A percentile compares a stretch with the other conserved stretches of the same genome.
phyloP scores from a whole-genome alignment of 1,140 invertebrate species.

The Piezodorus guildinii region DNA sequence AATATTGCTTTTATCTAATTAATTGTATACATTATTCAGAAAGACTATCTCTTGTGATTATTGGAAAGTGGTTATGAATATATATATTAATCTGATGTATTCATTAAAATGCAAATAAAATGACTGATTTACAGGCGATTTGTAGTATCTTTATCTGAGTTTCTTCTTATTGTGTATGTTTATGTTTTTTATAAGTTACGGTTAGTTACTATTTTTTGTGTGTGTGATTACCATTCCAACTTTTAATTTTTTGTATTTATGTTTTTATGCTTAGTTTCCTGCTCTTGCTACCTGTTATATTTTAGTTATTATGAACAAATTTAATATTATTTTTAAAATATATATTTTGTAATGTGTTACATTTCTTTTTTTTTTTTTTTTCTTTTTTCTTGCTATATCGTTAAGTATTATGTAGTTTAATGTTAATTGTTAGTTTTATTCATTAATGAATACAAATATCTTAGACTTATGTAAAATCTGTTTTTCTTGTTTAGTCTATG shows the following conservation, averaged over 20 bases:
- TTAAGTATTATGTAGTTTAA: constrained; percentile 5
- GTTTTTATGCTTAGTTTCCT: background rate
- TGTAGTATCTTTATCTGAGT: constrained; percentile 1
- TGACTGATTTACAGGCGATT: constrained; percentile 9
- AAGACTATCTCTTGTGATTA: constrained; percentile 7
- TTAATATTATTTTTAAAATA: background rate
- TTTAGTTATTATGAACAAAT: background rate
- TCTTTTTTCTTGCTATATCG: background rate
- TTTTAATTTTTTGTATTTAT: background rate
- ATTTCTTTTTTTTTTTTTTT: too few species aligned
- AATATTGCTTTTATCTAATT: constrained; percentile 2
- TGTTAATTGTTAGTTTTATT: background rate
- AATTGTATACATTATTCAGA: background rate
- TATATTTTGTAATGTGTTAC: background rate
- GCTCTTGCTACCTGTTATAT: background rate
- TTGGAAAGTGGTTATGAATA: background rate
- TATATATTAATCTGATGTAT: background rate
- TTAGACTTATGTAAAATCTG: background rate
- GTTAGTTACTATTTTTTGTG: constrained; percentile 3
- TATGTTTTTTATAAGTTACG: background rate
- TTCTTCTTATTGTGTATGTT: background rate
- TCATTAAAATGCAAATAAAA: background rate
- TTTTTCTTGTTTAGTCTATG: constrained; percentile 7
- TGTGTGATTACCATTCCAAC: background rate
- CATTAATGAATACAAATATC: background rate